These are phyloP conservation scores for Bicyclus anynana DNA, from an alignment of 1,140 invertebrate genomes.

Conservation along the genomic window DNA sequence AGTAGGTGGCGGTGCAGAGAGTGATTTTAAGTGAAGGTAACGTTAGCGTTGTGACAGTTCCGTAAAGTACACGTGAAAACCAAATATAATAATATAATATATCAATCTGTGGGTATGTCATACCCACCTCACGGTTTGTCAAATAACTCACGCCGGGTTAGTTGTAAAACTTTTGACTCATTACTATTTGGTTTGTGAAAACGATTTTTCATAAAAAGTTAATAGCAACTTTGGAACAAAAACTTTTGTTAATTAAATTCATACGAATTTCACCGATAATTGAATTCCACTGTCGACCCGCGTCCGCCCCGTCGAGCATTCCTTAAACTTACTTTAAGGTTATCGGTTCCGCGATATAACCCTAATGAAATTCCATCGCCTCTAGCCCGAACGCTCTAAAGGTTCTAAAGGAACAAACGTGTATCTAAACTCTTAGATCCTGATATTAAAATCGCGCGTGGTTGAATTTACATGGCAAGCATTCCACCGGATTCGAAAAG, in stretches of 20 bases:
- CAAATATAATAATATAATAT: too few relatives aligned
- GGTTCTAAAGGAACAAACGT: not conserved
- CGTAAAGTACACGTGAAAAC: too few relatives aligned
- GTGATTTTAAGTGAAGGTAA: too few relatives aligned
- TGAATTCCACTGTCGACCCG: not conserved
- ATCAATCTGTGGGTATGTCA: too few relatives aligned
- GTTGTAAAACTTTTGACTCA: too few relatives aligned
- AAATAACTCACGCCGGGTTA: too few relatives aligned
- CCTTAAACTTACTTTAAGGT: not conserved
- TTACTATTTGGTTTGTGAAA: too few relatives aligned
- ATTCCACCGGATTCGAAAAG: too few relatives aligned
- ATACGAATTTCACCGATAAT: not conserved
- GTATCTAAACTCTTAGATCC: not conserved
- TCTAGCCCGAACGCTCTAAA: not conserved
- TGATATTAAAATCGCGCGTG: not conserved
- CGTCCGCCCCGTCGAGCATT: not conserved
- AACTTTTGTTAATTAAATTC: conserved; percentile 4
- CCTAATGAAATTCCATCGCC: not conserved
- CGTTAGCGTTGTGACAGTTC: too few relatives aligned
- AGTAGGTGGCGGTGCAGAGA: too few relatives aligned
- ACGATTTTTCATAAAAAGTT: too few relatives aligned
- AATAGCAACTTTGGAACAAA: not conserved
- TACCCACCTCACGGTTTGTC: too few relatives aligned
- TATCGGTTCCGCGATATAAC: not conserved
- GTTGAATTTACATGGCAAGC: not conserved